Evolutionary conservation across 2,113 vertebrate species (phyloP).

Genomic region (Tor tambroides): DNA sequence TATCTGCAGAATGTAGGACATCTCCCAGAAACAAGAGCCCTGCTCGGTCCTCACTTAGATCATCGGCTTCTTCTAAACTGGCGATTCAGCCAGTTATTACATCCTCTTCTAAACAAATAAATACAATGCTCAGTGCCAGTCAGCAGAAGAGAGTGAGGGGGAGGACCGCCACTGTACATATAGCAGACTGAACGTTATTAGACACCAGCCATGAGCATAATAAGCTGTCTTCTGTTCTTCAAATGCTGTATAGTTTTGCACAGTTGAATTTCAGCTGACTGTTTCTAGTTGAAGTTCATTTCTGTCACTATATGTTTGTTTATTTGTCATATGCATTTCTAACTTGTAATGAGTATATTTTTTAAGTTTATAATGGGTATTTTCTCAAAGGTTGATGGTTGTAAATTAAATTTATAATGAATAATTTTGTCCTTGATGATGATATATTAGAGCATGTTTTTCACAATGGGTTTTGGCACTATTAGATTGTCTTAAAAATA

Average conservation of each 20-base stretch:
- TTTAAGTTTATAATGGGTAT: constrained; percentile 63
- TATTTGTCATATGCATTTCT: constrained; percentile 41
- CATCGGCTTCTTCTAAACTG: constrained; percentile 38
- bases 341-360: constrained; percentile 58
- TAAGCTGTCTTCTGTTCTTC: constrained; percentile 33
- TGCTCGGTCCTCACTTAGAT: constrained; percentile 44
- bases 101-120: constrained; percentile 27
- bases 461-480: not conserved
- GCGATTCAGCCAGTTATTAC: not conserved
- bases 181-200: constrained; percentile 32
- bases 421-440: constrained; percentile 4
- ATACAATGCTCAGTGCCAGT: constrained; percentile 20
- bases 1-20: constrained; percentile 51
- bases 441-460: not conserved
- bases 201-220: constrained; percentile 37
- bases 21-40: constrained; percentile 46
- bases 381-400: constrained; percentile 58
- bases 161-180: not conserved
- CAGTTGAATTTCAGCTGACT: constrained; percentile 47
- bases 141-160: constrained; percentile 30
- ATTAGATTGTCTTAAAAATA: not conserved
- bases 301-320: constrained; percentile 46
- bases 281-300: constrained; percentile 46
- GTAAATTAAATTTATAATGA: constrained; percentile 60
- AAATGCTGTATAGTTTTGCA: constrained; percentile 60